Conservation (phyloP, 2,113 vertebrate species). For the Atherinomorus stipes region DNA sequence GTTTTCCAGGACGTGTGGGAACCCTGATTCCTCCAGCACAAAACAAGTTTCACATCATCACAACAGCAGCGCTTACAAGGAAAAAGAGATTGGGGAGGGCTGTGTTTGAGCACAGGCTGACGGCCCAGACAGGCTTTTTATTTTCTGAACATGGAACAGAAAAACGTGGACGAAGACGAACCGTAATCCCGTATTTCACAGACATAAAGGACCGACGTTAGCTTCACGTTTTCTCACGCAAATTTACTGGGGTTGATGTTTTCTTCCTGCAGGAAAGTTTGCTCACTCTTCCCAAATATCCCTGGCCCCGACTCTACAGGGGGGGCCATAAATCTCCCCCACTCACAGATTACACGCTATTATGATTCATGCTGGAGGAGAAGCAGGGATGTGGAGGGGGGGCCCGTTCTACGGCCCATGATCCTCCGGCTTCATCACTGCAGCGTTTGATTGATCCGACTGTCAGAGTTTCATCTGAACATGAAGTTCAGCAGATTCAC, state of each 20-base stretch:
- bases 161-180: no score
- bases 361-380: conserved; percentile 64
- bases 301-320: conserved; percentile 17
- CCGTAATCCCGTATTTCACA: no score
- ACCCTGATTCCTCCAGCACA: no score
- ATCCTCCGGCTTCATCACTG: conserved; percentile 40
- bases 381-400: conserved; percentile 49
- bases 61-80: no score
- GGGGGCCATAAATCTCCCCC: conserved; percentile 61
- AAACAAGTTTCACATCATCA: no score
- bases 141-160: no score
- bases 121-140: no score
- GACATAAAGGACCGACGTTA: conserved; percentile 1
- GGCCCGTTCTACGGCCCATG: conserved; percentile 26
- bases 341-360: conserved; percentile 68
- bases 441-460: conserved; percentile 34
- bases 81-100: no score
- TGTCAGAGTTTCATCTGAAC: conserved; percentile 23
- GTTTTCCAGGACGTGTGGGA: no score
- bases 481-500: conserved; percentile 26
- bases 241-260: conserved; percentile 34
- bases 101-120: no score
- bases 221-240: conserved; percentile 26
- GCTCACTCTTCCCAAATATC: conserved; percentile 47
- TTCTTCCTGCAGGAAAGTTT: conserved; percentile 33